A percentile compares a stretch with the other conserved stretches of the same genome.
phyloP scores from a whole-genome alignment of 2,113 vertebrate genomes.

The Elephas maximus region DNA sequence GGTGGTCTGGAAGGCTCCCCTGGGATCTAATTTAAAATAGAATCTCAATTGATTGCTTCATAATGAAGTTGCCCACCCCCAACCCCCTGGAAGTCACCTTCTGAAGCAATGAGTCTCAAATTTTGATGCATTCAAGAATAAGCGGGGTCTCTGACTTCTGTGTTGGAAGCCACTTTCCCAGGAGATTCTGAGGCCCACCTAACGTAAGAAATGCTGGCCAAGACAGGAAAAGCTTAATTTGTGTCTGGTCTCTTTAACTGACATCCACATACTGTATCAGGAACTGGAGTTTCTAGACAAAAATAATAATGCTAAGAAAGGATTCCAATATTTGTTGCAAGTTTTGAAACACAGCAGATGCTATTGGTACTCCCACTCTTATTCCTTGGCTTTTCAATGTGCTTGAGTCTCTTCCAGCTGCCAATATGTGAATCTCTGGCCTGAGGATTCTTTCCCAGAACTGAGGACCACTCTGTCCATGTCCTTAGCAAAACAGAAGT shows the following conservation, averaged over 20 bases:
- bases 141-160: neutral
- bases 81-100: neutral
- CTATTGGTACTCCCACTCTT: neutral
- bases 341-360: neutral
- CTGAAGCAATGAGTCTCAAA: constrained; percentile 7
- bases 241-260: neutral
- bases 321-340: neutral
- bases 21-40: neutral
- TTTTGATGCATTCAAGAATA: constrained; percentile 7
- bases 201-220: neutral
- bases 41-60: neutral
- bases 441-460: neutral
- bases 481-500: neutral
- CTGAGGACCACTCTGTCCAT: neutral
- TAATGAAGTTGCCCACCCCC: neutral
- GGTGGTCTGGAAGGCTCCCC: neutral
- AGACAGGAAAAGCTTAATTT: neutral
- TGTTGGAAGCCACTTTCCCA: neutral
- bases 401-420: neutral
- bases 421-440: neutral
- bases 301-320: neutral
- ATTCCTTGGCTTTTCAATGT: neutral
- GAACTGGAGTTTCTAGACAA: neutral
- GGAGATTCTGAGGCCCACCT: neutral
- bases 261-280: neutral